Evolutionary conservation across 2,113 vertebrate genomes (phyloP), one percentile per base, ranked within the genome.

Genomic region (Lathamus discolor): DNA sequence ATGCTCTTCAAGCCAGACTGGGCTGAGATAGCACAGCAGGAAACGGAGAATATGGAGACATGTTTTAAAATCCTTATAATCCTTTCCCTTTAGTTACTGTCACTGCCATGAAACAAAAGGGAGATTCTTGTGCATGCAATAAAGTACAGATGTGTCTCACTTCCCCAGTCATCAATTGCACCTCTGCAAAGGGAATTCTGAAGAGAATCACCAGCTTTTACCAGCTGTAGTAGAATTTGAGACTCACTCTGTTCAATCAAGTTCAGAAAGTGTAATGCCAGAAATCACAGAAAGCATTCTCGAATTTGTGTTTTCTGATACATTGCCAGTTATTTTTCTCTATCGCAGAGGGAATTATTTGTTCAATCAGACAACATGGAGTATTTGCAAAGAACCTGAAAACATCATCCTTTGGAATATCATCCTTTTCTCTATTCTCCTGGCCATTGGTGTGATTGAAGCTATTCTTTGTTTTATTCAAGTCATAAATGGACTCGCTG

Each of bases 371-470:
- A 96, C 96, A 16, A 10, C 91, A 15, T 99, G 98, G 98, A 62
- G 46, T 13, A 11, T 52, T 7, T 99, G 99, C 74, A 57, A 80
- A 31, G 88, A 81, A 61, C 98, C 99, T 4, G 44, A 98, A 37
- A 98, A 99, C 13, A 94, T 95, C 0, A 93, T 99, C 61, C 92
- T 99, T 95, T 98, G 98, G 98, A 98, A 98, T 66, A 79, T 97
- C 0, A 92, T 98, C 20, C 97, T 99, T 33, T 99, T 99, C 96
- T 98, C 98, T 97, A 98, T 98, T 29, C 93, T 99, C 41, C 92
- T 98, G 96, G 64, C 90, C 16, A 92, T 98, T 2, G 97, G 98
- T 19, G 17, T 84, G 8, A 59, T 99, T 74, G 98, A 99, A 96
- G 13, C 96, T 62, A 52, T 98, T 54, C 98, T 99, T 54, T 99